These are phyloP conservation scores for Ctenochaetus hawaiiensis DNA, from an alignment of 2,797 vertebrate genomes.

Conservation along the genomic window DNA sequence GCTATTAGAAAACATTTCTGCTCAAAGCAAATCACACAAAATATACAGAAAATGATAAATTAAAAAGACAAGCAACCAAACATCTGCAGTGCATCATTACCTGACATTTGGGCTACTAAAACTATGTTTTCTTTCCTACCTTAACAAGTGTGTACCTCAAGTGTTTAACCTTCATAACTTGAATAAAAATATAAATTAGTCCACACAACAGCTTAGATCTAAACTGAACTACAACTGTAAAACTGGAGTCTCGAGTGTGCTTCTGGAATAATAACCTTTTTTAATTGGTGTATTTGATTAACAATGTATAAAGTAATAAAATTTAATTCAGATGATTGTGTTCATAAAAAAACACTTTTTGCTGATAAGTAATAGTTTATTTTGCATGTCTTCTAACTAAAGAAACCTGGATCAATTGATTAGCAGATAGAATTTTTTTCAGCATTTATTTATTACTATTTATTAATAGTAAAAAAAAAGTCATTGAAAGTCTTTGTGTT, in stretches of 20 bases:
- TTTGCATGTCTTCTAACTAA: too few species aligned
- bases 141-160: background rate
- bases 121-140: constrained; percentile 4
- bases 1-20: constrained; percentile 71
- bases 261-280: constrained; percentile 14
- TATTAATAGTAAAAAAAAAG: too few species aligned
- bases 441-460: background rate
- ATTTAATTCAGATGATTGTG: background rate
- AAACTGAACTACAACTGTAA: constrained; percentile 26
- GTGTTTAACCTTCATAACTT: constrained; percentile 35
- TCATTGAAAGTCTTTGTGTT: background rate
- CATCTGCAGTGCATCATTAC: constrained; percentile 51
- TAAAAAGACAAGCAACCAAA: constrained; percentile 60
- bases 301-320: background rate
- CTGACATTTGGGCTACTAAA: constrained; percentile 26
- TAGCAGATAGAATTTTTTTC: background rate
- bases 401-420: background rate
- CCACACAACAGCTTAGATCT: constrained; percentile 39
- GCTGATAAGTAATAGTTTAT: background rate
- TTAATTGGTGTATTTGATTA: background rate
- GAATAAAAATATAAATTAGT: constrained; percentile 56
- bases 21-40: constrained; percentile 67
- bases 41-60: constrained; percentile 69
- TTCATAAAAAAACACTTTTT: background rate
- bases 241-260: constrained; percentile 25